Evolutionary conservation across 1,140 invertebrate genomes (phyloP).

Genomic region (Drosophila ambigua): DNA sequence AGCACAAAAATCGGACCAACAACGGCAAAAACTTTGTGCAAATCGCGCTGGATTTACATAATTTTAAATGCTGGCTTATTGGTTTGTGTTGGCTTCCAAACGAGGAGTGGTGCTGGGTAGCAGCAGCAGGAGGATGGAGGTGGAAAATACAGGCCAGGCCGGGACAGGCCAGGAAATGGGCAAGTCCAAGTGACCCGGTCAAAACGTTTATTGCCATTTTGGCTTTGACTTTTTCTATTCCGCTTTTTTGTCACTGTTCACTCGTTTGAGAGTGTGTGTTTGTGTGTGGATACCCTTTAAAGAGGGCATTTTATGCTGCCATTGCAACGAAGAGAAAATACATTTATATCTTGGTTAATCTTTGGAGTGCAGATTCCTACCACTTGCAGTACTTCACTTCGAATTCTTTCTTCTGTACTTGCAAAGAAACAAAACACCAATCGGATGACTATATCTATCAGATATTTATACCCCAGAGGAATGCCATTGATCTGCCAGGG

Average conservation of each 20-base stretch:
- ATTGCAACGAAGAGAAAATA: too few species aligned
- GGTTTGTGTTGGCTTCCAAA: conserved; percentile 70
- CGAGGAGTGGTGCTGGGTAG: neutral
- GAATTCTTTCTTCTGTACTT: too few species aligned
- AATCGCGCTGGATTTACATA: conserved; percentile 73
- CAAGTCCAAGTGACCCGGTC: conserved; percentile 58
- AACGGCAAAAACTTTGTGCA: conserved; percentile 67
- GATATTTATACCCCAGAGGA: too few species aligned
- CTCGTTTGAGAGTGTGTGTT: conserved; percentile 6
- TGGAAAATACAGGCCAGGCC: conserved; percentile 25
- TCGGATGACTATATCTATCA: too few species aligned
- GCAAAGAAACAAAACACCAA: too few species aligned
- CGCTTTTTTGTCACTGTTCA: conserved; percentile 5
- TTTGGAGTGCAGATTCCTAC: too few species aligned
- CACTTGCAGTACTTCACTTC: too few species aligned
- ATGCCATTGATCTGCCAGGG: too few species aligned
- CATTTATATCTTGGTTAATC: too few species aligned
- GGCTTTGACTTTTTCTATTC: conserved; percentile 37
- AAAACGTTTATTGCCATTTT: conserved; percentile 66
- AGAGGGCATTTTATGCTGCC: too few species aligned
- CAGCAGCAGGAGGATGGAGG: conserved; percentile 25
- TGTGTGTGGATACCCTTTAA: too few species aligned
- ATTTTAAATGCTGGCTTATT: conserved; percentile 77
- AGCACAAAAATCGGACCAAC: conserved; percentile 23
- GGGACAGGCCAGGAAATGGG: conserved; percentile 34